Evolutionary conservation across 2,888 invertebrate genomes (phyloP), one percentile per base, ranked within the genome.

Genomic region (Meliscaeva auricollis): DNA sequence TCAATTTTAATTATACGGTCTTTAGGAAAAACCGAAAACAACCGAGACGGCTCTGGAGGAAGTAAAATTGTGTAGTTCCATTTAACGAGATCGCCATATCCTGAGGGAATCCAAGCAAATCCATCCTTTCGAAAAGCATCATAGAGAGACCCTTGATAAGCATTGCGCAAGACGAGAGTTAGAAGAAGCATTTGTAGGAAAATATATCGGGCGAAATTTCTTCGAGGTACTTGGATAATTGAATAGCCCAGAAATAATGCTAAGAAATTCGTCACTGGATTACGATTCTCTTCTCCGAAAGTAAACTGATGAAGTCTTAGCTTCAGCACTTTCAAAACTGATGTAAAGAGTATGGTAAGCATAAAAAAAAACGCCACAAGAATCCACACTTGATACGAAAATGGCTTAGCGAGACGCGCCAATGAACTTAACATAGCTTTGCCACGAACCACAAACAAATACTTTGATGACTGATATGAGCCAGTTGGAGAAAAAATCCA

Each of bases 141-240:
- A 68, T 89, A 91, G 32, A 91, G 66, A 8, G 90, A 89, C 0
- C 90, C 90, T 82, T 91, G 91, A 73, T 91, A 91, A 30, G 90
- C 90, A 44, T 88, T 89, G 2, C 91, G 90, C 32, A 91, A 50
- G n/a, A 91, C 87, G 0, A 91, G 66, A 0, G 90, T 89, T 0
- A 88, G 48, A 0, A 90, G 35, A 8, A 91, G 50, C 91, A 91
- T 90, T 11, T 87, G 60, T 69, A 88, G 78, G 3, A 91, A 32
- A 4, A 91, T 64, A 15, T 88, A 89, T 0, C 91, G 90, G 0
- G 89, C 87, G n/a, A 90, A 89, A 7, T 85, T 88, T 0, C 84
- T 48, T 0, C 69, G 76, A 0, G 91, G 90, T 0, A 20, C 52
- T 2, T 87, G 26, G 5, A 13, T 74, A 0, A 91, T 54, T 1